Conservation (phyloP, 2,113 vertebrate genomes). For the Gadus chalcogrammus region DNA sequence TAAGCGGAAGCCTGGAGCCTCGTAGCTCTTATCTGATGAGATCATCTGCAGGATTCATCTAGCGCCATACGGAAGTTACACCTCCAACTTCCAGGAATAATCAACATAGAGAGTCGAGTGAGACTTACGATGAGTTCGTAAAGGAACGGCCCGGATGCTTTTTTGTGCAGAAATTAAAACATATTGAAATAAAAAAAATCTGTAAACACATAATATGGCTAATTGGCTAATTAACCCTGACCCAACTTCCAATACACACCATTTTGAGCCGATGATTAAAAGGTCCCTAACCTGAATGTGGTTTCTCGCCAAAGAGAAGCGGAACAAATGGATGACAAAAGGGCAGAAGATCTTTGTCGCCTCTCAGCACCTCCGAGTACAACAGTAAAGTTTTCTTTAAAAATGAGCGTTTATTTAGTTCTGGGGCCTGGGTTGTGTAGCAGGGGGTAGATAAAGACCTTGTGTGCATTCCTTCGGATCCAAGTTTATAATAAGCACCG, state of each 20-base stretch:
- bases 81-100: conserved; percentile 37
- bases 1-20: conserved; percentile 48
- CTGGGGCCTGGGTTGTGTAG: conserved; percentile 30
- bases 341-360: conserved; percentile 27
- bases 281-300: not conserved
- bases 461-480: conserved; percentile 50
- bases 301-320: conserved; percentile 9
- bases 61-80: conserved; percentile 42
- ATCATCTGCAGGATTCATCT: conserved; percentile 51
- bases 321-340: conserved; percentile 14
- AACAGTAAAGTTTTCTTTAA: conserved; percentile 40
- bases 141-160: no score
- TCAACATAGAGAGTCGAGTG: conserved; percentile 5
- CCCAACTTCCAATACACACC: no score
- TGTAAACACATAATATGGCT: no score
- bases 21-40: conserved; percentile 55
- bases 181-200: no score
- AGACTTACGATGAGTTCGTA: not conserved
- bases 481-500: conserved; percentile 47
- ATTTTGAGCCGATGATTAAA: no score
- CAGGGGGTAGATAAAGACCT: conserved; percentile 42
- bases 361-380: conserved; percentile 37
- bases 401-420: conserved; percentile 47
- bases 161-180: no score
- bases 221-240: no score